Conservation (phyloP, 2,113 vertebrate genomes). For the Gymnorhina tibicen region DNA sequence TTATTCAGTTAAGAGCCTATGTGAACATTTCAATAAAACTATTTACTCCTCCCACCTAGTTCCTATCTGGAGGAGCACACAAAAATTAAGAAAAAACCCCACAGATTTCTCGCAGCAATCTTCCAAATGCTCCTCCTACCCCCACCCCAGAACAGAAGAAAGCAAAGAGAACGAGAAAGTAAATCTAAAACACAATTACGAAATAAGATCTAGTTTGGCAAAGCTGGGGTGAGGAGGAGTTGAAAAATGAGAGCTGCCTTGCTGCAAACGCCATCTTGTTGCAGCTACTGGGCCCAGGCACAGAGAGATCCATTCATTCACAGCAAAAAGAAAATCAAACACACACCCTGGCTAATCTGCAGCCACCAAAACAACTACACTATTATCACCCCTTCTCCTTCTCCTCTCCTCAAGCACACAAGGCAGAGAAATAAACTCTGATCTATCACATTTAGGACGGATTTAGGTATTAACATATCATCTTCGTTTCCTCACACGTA, state of each 20-base stretch:
- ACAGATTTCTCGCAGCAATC: not conserved
- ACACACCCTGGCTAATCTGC: conserved; percentile 38
- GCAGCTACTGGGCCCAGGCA: conserved; percentile 73
- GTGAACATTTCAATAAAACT: conserved; percentile 33
- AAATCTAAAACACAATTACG: conserved; percentile 40
- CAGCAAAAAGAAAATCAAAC: conserved; percentile 57
- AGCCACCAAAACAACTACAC: conserved; percentile 8
- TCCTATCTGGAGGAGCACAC: not conserved
- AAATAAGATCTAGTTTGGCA: conserved; percentile 49
- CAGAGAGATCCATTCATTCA: conserved; percentile 77
- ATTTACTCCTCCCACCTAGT: conserved; percentile 57
- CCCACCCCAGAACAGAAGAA: not conserved
- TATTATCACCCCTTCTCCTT: not conserved
- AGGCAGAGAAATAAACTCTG: not conserved
- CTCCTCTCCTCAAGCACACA: not conserved
- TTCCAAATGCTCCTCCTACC: not conserved
- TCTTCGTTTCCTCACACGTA: not conserved
- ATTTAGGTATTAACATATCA: not conserved
- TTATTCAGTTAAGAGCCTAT: not conserved
- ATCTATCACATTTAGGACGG: not conserved
- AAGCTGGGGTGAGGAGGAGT: conserved; percentile 58
- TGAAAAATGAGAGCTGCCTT: conserved; percentile 67
- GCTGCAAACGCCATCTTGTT: conserved; percentile 79
- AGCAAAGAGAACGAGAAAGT: conserved; percentile 3
- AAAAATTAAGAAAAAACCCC: not conserved